A percentile compares a stretch with the other conserved stretches of the same genome.
Evolutionary conservation across 2,113 vertebrate species (phyloP).

Genomic region (Agapornis roseicollis): DNA sequence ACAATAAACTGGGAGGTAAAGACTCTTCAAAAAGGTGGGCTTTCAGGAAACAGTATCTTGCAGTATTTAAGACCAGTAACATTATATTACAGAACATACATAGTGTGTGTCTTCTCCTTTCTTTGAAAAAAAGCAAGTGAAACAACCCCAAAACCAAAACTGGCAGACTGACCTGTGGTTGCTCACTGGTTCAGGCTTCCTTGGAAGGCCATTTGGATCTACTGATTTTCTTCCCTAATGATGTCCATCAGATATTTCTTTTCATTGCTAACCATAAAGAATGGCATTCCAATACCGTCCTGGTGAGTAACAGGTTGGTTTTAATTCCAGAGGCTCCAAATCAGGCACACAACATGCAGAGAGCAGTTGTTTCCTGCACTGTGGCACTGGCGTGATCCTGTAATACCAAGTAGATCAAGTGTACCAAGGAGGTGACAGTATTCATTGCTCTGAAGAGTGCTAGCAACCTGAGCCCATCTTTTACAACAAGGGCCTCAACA

Average conservation of each 20-base stretch:
- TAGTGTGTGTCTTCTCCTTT: background rate
- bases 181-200: background rate
- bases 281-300: background rate
- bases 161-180: background rate
- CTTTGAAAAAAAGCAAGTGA: background rate
- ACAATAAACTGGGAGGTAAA: background rate
- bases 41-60: background rate
- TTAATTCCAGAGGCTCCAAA: background rate
- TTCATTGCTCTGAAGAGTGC: background rate
- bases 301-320: background rate
- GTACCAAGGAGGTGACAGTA: background rate
- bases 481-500: background rate
- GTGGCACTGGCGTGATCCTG: background rate
- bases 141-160: background rate
- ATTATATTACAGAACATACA: background rate
- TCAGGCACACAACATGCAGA: too few species aligned
- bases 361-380: background rate
- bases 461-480: background rate
- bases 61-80: background rate
- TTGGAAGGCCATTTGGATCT: background rate
- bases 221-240: background rate
- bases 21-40: background rate
- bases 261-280: background rate
- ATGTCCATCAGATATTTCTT: background rate
- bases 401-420: background rate